Evolutionary conservation across 2,888 invertebrate species (phyloP), one percentile per base, ranked within the genome.

Genomic region (Sarcophaga rosellei): DNA sequence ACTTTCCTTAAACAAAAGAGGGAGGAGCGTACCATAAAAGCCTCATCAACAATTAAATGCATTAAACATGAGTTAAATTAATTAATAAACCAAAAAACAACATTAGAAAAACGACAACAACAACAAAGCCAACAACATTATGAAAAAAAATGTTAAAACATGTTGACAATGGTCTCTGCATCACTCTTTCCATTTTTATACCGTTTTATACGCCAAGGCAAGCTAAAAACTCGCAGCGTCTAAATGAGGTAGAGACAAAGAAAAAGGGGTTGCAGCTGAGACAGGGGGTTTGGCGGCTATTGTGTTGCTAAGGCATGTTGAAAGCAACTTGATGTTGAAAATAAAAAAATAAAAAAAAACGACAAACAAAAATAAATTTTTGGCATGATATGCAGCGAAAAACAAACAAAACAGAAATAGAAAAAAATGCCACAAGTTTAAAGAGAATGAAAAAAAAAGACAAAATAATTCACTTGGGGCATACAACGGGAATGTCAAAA

Each of bases 371-470:
- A 61, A 69, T 23, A 3, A 35, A 8, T 53, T 70, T 78, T 78
- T 83, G 83, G 78, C 78, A 74, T 74, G 20, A 78, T 25, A 63
- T 62, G n/a, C 59, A 59, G 59, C 61, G 66, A n/a, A n/a, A 20
- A 20, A 15, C 11, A 20, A n/a, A 53, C 10, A 47, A 23, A 57
- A 63, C 59, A 20, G 17, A 57, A 80, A 23, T 15, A 23, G 20
- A n/a, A 45, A 21, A 66, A 78, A 63, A 78, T 79, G 68, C 74
- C 69, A 69, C 83, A 84, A 78, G 83, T 83, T 73, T 3, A 73
- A 77, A 62, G 53, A 78, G 57, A 75, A 81, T 17, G 53, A 53
- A 53, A 72, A 15, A n/a, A 73, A 45, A 12, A 45, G 44, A 62
- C n/a, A 70, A 57, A n/a, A 57, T 15, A 23, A n/a, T 57, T 15